Conservation (phyloP, 2,113 vertebrate genomes). For the Rafetus swinhoei region DNA sequence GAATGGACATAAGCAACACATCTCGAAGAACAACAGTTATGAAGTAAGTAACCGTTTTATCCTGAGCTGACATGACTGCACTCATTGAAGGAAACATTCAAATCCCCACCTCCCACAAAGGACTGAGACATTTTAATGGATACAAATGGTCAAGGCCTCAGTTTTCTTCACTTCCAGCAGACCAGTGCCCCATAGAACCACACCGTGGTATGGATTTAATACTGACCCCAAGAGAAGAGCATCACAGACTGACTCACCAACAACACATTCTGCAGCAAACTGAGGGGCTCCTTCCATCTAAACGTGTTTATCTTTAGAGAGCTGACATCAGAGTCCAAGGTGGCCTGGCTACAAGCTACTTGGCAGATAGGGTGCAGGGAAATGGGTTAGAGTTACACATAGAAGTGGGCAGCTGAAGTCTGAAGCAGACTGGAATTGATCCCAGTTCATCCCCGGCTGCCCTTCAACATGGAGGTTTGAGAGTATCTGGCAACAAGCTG, state of each 20-base stretch:
- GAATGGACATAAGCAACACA: too few species aligned
- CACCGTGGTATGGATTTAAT: neutral
- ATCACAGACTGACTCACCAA: rapidly evolving
- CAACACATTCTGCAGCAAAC: neutral
- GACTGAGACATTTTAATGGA: neutral
- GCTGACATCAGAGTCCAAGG: neutral
- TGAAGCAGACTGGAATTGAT: neutral
- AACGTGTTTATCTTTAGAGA: neutral
- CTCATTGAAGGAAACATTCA: neutral
- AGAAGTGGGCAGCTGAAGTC: neutral
- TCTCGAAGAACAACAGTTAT: too few species aligned
- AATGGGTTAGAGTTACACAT: neutral
- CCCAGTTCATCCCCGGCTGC: neutral
- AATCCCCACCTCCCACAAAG: neutral
- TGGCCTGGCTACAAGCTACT: neutral
- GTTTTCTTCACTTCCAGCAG: neutral
- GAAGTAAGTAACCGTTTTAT: neutral
- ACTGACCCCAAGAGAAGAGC: neutral
- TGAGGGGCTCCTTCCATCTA: neutral
- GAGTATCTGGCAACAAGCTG: neutral
- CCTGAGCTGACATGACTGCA: neutral
- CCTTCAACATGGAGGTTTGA: neutral
- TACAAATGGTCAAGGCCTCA: neutral
- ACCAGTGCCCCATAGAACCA: neutral
- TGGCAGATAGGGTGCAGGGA: neutral